These are phyloP conservation scores for Drosophila nebulosa DNA, from an alignment of 1,140 invertebrate genomes.

Conservation along the genomic window DNA sequence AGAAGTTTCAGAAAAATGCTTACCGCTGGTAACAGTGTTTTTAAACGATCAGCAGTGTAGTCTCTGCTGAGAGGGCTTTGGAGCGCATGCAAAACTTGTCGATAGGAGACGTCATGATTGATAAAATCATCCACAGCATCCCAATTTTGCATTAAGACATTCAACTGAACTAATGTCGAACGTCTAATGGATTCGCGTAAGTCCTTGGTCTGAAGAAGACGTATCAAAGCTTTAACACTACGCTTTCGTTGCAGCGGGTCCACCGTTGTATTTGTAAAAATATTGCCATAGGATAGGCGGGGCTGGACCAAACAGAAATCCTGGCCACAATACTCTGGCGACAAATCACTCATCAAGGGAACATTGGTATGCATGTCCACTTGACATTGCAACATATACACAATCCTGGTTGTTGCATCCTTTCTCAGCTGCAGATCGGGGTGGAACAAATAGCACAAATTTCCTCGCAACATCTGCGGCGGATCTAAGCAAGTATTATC, in stretches of 20 bases:
- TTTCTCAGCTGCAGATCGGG: constrained; percentile 20
- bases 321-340: constrained; percentile 5
- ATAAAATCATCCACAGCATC: constrained; percentile 27
- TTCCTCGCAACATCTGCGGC: constrained; percentile 38
- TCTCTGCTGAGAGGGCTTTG: constrained; percentile 19
- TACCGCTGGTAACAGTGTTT: constrained; percentile 48
- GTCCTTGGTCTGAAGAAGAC: constrained; percentile 49
- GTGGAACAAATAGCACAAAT: constrained; percentile 57
- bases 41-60: constrained; percentile 16
- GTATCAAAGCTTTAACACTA: constrained; percentile 43
- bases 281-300: constrained; percentile 26
- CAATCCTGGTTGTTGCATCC: constrained; percentile 38
- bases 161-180: constrained; percentile 65
- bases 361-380: constrained; percentile 16
- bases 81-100: constrained; percentile 30
- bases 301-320: constrained; percentile 44
- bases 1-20: constrained; percentile 56
- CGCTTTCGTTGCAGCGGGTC: constrained; percentile 1
- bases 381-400: constrained; percentile 26
- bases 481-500: constrained; percentile 21
- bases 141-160: constrained; percentile 64
- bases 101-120: neutral
- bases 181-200: constrained; percentile 54
- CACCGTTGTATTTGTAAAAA: constrained; percentile 27
- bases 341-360: neutral